phyloP scores from a whole-genome alignment of 2,888 invertebrate species.

The Temnothorax rugatulus region DNA sequence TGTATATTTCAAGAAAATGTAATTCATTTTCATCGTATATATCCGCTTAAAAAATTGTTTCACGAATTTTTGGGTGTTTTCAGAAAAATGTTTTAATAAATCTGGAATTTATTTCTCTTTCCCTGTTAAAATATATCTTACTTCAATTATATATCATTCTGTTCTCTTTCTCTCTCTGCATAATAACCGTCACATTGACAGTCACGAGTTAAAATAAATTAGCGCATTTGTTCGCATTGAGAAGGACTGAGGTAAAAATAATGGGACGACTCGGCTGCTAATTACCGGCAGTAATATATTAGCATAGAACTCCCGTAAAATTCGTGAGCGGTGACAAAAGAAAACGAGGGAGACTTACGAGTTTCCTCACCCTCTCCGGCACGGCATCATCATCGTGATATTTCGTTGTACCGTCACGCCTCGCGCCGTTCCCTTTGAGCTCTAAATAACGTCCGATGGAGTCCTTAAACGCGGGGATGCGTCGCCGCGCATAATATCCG shows the following conservation, averaged over 20 bases:
- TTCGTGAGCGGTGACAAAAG: constrained; percentile 23
- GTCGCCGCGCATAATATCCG: constrained; percentile 59
- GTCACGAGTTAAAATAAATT: constrained; percentile 29
- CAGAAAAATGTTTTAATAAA: constrained; percentile 1
- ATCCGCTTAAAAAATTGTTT: neutral
- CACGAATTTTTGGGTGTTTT: neutral
- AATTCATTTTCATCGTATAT: neutral
- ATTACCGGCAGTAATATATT: constrained; percentile 16
- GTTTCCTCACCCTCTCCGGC: neutral
- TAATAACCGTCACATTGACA: neutral
- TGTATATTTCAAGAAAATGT: neutral
- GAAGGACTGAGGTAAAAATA: neutral
- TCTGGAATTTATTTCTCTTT: neutral
- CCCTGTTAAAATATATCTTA: neutral
- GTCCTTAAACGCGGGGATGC: constrained; percentile 55
- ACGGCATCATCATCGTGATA: constrained; percentile 15
- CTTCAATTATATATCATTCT: neutral
- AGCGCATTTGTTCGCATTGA: neutral
- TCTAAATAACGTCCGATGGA: constrained; percentile 59
- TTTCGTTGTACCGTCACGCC: constrained; percentile 49
- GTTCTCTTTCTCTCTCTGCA: neutral
- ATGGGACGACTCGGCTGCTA: constrained; percentile 12
- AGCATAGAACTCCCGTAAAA: constrained; percentile 21
- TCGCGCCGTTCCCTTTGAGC: constrained; percentile 51
- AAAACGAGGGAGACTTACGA: neutral